Percentiles rank a stretch among this genome's conserved stretches.
Evolutionary conservation across 2,113 vertebrate genomes (phyloP).

Genomic region (Rhinoderma darwinii): DNA sequence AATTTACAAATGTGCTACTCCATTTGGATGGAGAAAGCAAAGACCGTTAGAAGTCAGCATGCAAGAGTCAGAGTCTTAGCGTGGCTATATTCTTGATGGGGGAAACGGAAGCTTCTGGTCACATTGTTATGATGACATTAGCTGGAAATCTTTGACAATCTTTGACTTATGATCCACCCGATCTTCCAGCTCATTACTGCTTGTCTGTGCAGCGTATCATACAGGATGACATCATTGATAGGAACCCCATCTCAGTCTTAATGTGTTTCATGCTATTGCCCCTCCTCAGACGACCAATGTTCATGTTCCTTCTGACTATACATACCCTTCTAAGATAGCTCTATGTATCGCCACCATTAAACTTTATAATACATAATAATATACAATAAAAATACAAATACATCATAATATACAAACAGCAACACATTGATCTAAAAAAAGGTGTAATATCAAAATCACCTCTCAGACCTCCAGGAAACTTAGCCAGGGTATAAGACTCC

Average conservation of each 20-base stretch:
- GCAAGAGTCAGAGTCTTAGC: conserved; percentile 46
- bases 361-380: conserved; percentile 56
- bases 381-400: conserved; percentile 58
- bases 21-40: conserved; percentile 32
- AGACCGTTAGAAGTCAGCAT: conserved; percentile 41
- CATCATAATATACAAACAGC: conserved; percentile 58
- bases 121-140: conserved; percentile 36
- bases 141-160: conserved; percentile 54
- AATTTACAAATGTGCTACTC: conserved; percentile 53
- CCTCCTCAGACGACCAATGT: conserved; percentile 45
- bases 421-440: conserved; percentile 54
- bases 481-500: conserved; percentile 42
- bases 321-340: conserved; percentile 48
- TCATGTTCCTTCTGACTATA: conserved; percentile 45
- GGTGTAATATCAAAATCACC: conserved; percentile 54
- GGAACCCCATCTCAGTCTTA: conserved; percentile 51
- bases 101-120: conserved; percentile 37
- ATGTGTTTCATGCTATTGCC: conserved; percentile 53
- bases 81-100: conserved; percentile 43
- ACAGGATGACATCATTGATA: conserved; percentile 52
- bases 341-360: conserved; percentile 37
- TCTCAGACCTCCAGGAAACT: conserved; percentile 55
- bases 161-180: conserved; percentile 20
- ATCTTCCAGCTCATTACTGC: conserved; percentile 41
- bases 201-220: conserved; percentile 39